Conservation (phyloP, 2,113 vertebrate species). For the Alouatta palliata region DNA sequence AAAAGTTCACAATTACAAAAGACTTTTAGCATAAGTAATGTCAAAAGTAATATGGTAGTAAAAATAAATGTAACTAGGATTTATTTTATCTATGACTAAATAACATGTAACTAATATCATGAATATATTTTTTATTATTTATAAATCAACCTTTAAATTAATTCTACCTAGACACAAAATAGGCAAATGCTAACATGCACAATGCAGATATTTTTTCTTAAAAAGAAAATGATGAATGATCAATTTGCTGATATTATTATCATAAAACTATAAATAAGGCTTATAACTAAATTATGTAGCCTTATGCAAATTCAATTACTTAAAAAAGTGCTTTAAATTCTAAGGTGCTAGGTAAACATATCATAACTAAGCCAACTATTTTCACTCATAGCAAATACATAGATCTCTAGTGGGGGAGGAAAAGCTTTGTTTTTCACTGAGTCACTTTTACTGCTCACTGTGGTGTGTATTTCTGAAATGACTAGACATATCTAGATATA, state of each 20-base stretch:
- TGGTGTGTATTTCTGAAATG: background rate
- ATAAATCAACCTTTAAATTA: background rate
- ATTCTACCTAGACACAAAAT: background rate
- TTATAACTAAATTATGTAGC: background rate
- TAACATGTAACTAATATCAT: background rate
- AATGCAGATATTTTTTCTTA: background rate
- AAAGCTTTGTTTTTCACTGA: background rate
- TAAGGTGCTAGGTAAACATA: background rate
- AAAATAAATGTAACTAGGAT: background rate
- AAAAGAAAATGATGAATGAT: background rate
- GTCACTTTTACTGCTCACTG: background rate
- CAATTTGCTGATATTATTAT: background rate
- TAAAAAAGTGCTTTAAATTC: background rate
- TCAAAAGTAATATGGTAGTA: background rate
- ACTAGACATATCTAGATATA: background rate
- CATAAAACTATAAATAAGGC: background rate
- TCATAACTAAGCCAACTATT: background rate
- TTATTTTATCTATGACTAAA: background rate
- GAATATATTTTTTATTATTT: background rate
- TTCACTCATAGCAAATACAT: background rate
- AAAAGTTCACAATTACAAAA: background rate
- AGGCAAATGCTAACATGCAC: background rate
- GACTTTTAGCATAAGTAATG: background rate
- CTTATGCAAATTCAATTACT: background rate
- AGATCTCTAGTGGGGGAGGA: background rate